Conservation (phyloP, 2,797 vertebrate species). For the Alfaro cultratus region DNA sequence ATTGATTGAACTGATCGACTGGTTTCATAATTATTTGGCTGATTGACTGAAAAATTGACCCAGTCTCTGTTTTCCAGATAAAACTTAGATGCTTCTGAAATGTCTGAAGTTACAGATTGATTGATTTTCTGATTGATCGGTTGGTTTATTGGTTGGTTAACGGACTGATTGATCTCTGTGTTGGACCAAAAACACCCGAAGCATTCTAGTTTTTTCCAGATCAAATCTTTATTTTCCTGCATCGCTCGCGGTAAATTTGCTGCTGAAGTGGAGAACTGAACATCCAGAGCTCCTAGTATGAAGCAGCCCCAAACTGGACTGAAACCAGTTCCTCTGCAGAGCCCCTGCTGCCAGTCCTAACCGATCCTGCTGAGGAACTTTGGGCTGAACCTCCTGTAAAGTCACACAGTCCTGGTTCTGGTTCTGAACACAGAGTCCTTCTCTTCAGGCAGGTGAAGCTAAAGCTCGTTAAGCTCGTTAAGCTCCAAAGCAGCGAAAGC, state of each 20-base stretch:
- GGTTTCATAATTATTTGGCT: neutral
- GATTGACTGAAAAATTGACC: neutral
- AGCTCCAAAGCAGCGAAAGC: conserved; percentile 19
- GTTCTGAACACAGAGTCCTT: neutral
- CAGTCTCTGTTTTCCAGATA: neutral
- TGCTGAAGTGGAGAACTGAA: neutral
- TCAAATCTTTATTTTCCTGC: conserved; percentile 63
- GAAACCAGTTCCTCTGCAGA: neutral
- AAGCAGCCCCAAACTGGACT: neutral
- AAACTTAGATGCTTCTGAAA: neutral
- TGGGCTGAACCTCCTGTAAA: neutral
- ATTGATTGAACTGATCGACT: neutral
- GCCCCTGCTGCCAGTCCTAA: neutral
- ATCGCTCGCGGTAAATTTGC: neutral
- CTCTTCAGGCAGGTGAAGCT: neutral
- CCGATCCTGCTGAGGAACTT: neutral
- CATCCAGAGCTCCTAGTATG: neutral
- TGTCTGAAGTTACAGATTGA: neutral
- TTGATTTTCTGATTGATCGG: conserved; percentile 1
- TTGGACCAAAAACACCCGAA: conserved; percentile 29
- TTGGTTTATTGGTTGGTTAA: conserved; percentile 13
- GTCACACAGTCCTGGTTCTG: neutral
- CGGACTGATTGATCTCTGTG: neutral
- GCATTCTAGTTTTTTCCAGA: conserved; percentile 7
- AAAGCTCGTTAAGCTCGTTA: neutral